These are phyloP conservation scores for Phylloscopus whistleri DNA, from an alignment of 2,113 vertebrate genomes.

Conservation along the genomic window DNA sequence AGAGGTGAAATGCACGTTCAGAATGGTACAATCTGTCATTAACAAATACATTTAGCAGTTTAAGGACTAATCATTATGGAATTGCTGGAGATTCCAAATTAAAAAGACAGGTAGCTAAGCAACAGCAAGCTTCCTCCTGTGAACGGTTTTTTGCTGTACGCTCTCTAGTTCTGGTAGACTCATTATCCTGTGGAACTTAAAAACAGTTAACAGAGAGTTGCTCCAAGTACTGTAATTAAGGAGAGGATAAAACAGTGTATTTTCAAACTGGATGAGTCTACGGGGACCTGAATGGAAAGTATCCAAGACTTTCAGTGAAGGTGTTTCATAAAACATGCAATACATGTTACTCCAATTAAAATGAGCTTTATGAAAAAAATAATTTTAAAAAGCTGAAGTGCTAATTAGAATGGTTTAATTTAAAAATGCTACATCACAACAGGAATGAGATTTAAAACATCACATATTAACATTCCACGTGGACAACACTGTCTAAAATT, in stretches of 20 bases:
- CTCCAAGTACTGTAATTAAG: conserved; percentile 66
- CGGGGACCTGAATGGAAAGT: conserved; percentile 49
- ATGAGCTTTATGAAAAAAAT: conserved; percentile 32
- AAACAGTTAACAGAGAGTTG: conserved; percentile 56
- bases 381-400: neutral
- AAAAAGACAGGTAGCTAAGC: conserved; percentile 72
- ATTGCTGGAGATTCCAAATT: conserved; percentile 63
- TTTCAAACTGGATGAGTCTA: conserved; percentile 60
- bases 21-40: neutral
- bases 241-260: conserved; percentile 50
- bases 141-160: conserved; percentile 6
- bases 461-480: neutral
- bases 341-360: conserved; percentile 37
- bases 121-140: conserved; percentile 62
- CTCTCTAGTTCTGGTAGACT: conserved; percentile 49
- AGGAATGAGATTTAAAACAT: conserved; percentile 3
- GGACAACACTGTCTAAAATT: neutral
- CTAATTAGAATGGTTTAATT: conserved; percentile 29
- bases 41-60: conserved; percentile 51
- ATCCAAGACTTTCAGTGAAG: conserved; percentile 55
- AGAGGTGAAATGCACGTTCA: conserved; percentile 20
- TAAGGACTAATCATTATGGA: conserved; percentile 42
- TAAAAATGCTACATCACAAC: neutral
- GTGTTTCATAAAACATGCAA: conserved; percentile 60
- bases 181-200: conserved; percentile 57